Evolutionary conservation across 30 jellyfish, hydroid and myxozoan species (phyloP), one percentile per base, ranked within the genome.

Genomic region (Phacellophora camtschatica): DNA sequence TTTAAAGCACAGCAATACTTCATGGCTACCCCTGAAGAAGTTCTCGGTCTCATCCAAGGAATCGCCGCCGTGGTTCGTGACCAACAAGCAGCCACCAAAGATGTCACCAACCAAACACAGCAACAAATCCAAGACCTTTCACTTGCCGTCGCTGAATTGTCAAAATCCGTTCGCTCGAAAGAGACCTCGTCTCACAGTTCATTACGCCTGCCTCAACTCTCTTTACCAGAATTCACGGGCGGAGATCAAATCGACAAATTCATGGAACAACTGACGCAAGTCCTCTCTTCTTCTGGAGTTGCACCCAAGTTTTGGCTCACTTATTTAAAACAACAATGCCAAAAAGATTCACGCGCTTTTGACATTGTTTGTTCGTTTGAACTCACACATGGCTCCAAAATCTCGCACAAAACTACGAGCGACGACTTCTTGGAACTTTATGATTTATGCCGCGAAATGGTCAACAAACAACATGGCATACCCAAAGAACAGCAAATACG

Each of bases 291-390:
- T 2, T 74, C 87, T 16, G 83, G 83, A 2, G 70, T 37, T 2
- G 43, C 27, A n/a, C 37, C 31, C 23, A 57, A 58, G 18, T 62
- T 36, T 36, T 58, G 24, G 41, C 5, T 59, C 15, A 76, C 71
- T 3, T 41, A 55, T 22, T 29, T 76, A 8, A 57, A 76, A 71
- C 79, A 76, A 33, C 88, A 76, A 57, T 57, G 88, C 71, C 88
- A 46, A 34, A 76, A 76, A 62, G 88, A 76, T 58, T 64, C 70
- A 0, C 6, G 80, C n/a, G 69, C 71, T n/a, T 76, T 56, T 5
- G 81, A 58, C 81, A 55, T 76, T 43, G 0, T 72, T 0, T 36
- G 83, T 35, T 23, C 30, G 28, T 64, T 15, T 62, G 79, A 61
- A 61, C 11, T 10, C 33, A 30, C 19, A 5, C 57, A 65, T 39